Evolutionary conservation across 37 sponge, comb jelly and placozoan species (phyloP).

Genomic region (Aplysina aerophoba): DNA sequence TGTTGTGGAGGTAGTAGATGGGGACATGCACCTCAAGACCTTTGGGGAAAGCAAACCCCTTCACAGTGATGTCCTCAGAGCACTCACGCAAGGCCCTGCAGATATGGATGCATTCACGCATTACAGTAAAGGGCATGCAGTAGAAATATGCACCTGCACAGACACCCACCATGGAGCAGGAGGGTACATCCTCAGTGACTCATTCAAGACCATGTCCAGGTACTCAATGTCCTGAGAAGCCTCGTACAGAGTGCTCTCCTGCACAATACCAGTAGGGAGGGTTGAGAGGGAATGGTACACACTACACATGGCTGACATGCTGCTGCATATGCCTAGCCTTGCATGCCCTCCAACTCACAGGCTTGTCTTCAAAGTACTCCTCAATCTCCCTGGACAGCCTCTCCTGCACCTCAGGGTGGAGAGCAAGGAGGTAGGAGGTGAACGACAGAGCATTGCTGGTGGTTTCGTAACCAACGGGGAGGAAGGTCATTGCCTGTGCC

Average conservation of each 20-base stretch:
- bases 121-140: too few species aligned
- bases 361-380: conserved; percentile 56
- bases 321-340: too few species aligned
- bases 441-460: conserved; percentile 70
- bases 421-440: conserved; percentile 70
- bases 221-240: conserved; percentile 72
- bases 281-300: too few species aligned
- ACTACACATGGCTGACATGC: too few species aligned
- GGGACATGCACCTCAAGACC: conserved; percentile 49
- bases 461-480: conserved; percentile 85
- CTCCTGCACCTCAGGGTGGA: conserved; percentile 70
- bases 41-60: conserved; percentile 45
- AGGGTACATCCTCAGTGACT: conserved; percentile 79
- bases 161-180: conserved; percentile 71
- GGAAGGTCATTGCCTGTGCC: conserved; percentile 53
- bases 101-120: not conserved
- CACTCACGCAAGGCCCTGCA: not conserved
- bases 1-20: conserved; percentile 56
- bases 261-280: too few species aligned
- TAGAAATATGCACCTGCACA: too few species aligned
- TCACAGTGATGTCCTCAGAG: conserved; percentile 2
- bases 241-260: conserved; percentile 73
- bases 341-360: conserved; percentile 38
- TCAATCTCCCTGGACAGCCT: conserved; percentile 64
- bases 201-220: conserved; percentile 73